Percentiles rank a stretch among this genome's conserved stretches.
Evolutionary conservation across 2,888 invertebrate genomes (phyloP).

Genomic region (Lagria hirta): DNA sequence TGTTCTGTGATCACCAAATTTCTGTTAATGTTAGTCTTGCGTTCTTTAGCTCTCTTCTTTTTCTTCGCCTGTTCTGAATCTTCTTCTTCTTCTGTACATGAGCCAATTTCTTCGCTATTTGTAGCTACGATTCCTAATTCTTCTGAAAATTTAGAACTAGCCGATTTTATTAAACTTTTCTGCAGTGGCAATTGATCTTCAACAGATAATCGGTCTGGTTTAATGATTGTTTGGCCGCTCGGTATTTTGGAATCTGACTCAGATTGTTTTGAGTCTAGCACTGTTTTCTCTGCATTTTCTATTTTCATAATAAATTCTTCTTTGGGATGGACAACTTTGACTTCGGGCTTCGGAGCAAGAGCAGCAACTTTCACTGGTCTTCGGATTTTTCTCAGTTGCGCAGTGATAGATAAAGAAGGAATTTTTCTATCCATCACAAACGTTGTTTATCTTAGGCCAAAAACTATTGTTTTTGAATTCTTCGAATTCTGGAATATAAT

Average conservation of each 20-base stretch:
- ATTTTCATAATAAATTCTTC: constrained; percentile 5
- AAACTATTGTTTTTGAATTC: too few relatives aligned
- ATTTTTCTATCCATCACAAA: constrained; percentile 87
- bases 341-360: too few relatives aligned
- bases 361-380: constrained; percentile 31
- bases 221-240: constrained; percentile 42
- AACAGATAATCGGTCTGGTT: constrained; percentile 61
- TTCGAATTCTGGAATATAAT: constrained; percentile 32
- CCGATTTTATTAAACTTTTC: constrained; percentile 65
- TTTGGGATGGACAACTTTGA: too few relatives aligned
- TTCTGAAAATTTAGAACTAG: constrained; percentile 61
- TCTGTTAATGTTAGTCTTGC: too few relatives aligned
- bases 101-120: too few relatives aligned
- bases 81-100: too few relatives aligned
- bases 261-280: constrained; percentile 8
- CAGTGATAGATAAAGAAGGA: constrained; percentile 94
- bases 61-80: too few relatives aligned
- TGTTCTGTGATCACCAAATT: too few relatives aligned
- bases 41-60: too few relatives aligned
- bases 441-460: constrained; percentile 42
- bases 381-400: constrained; percentile 44
- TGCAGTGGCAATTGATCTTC: constrained; percentile 58
- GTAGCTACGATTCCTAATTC: constrained; percentile 62
- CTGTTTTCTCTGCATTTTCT: constrained; percentile 1
- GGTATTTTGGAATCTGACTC: constrained; percentile 15